Conservation (phyloP, 2,888 invertebrate species). For the Trachelus tabidus region DNA sequence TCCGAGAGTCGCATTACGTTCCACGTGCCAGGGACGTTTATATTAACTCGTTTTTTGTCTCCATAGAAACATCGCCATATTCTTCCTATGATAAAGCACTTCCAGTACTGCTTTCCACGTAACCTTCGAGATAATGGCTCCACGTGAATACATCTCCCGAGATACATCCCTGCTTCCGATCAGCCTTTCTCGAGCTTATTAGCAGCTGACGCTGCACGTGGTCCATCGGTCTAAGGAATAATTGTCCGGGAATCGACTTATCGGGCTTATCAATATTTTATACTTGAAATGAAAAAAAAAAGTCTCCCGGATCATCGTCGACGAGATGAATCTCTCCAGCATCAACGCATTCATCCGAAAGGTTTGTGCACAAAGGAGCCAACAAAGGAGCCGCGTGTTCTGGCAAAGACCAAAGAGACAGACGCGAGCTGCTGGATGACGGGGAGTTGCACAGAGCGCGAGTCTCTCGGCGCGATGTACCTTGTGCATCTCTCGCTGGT, state of each 20-base stretch:
- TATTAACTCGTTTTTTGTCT: neutral
- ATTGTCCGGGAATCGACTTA: neutral
- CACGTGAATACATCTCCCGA: no score
- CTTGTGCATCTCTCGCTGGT: slow-evolving; percentile 5
- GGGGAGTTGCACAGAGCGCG: neutral
- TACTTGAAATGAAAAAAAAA: no score
- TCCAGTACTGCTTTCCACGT: neutral
- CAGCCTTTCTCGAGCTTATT: neutral
- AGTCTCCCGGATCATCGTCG: neutral
- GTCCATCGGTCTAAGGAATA: neutral
- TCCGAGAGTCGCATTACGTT: neutral
- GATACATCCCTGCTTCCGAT: neutral
- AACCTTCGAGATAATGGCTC: neutral
- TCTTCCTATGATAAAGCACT: neutral
- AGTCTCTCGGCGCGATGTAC: neutral
- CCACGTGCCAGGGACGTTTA: neutral
- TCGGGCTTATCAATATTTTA: neutral
- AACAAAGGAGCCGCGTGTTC: slow-evolving; percentile 16
- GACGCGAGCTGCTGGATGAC: neutral
- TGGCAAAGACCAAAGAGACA: slow-evolving; percentile 17
- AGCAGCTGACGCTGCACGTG: neutral
- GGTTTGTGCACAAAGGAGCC: neutral
- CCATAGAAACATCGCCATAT: neutral
- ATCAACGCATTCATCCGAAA: slow-evolving; percentile 6
- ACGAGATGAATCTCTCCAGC: neutral